Evolutionary conservation across 2,797 vertebrate genomes (phyloP).

Genomic region (Tachyglossus aculeatus): DNA sequence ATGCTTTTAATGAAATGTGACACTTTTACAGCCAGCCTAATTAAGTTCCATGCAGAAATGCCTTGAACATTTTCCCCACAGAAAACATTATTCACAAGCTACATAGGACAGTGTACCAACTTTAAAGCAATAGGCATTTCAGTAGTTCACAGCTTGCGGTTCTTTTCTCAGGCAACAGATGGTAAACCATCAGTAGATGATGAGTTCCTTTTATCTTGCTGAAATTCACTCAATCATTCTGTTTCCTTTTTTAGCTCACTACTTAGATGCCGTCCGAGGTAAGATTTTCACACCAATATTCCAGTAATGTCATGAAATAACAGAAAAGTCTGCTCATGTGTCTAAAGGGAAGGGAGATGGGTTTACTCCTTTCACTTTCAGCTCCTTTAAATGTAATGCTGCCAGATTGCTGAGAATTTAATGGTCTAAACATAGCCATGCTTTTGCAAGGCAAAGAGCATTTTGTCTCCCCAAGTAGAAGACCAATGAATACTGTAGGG

Average conservation of each 20-base stretch:
- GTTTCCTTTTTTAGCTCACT: slow-evolving; percentile 78
- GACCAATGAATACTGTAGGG: not conserved
- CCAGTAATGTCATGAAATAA: slow-evolving; percentile 20
- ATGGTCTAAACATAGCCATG: slow-evolving; percentile 14
- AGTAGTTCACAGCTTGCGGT: slow-evolving; percentile 27
- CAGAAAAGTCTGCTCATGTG: slow-evolving; percentile 11
- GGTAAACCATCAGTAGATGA: slow-evolving; percentile 54
- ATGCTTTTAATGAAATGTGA: slow-evolving; percentile 53
- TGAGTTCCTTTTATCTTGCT: slow-evolving; percentile 49
- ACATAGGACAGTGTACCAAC: slow-evolving; percentile 18
- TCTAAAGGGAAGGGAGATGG: not conserved
- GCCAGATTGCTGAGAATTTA: not conserved
- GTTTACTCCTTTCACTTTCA: slow-evolving; percentile 8
- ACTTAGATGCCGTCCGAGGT: slow-evolving; percentile 87
- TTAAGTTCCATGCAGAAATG: slow-evolving; percentile 51
- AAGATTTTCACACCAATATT: slow-evolving; percentile 64
- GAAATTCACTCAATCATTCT: slow-evolving; percentile 68
- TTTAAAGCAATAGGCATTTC: slow-evolving; percentile 41
- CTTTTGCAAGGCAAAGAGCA: slow-evolving; percentile 15
- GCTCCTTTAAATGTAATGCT: slow-evolving; percentile 1
- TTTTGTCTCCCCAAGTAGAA: not conserved
- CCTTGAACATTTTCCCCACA: slow-evolving; percentile 58
- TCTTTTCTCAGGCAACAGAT: slow-evolving; percentile 45
- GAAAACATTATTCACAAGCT: slow-evolving; percentile 56
- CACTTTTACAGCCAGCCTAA: slow-evolving; percentile 42